These are phyloP conservation scores for Anarsia innoxiella DNA, from an alignment of 2,888 invertebrate genomes.

Conservation along the genomic window DNA sequence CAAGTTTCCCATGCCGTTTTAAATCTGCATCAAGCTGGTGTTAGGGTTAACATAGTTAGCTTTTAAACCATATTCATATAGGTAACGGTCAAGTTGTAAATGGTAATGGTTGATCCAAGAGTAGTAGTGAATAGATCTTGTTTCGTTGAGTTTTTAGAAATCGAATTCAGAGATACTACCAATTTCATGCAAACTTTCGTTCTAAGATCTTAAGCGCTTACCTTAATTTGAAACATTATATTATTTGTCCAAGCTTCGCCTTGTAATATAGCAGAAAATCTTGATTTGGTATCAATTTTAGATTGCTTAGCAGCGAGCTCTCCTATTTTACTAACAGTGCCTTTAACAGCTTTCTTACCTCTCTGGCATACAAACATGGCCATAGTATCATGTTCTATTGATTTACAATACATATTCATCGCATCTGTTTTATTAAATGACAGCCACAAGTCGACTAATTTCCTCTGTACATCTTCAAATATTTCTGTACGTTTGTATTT, in stretches of 20 bases:
- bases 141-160: too few species aligned
- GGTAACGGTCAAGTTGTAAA: too few species aligned
- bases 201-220: too few species aligned
- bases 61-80: slow-evolving; percentile 6
- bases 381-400: too few species aligned
- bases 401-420: too few species aligned
- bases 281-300: slow-evolving; percentile 11
- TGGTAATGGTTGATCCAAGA: too few species aligned
- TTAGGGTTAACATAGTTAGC: slow-evolving; percentile 5
- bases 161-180: too few species aligned
- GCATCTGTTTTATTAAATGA: too few species aligned
- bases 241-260: slow-evolving; percentile 30
- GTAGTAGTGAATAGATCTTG: too few species aligned
- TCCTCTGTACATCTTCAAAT: neutral
- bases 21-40: slow-evolving; percentile 12
- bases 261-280: slow-evolving; percentile 22
- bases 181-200: too few species aligned
- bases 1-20: slow-evolving; percentile 13
- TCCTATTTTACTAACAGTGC: neutral
- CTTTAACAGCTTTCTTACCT: neutral
- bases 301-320: neutral
- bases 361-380: too few species aligned
- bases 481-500: slow-evolving; percentile 26
- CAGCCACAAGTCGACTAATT: too few species aligned
- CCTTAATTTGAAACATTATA: slow-evolving; percentile 25